These are phyloP conservation scores for Masticophis lateralis DNA, from an alignment of 2,797 vertebrate genomes.

Conservation along the genomic window DNA sequence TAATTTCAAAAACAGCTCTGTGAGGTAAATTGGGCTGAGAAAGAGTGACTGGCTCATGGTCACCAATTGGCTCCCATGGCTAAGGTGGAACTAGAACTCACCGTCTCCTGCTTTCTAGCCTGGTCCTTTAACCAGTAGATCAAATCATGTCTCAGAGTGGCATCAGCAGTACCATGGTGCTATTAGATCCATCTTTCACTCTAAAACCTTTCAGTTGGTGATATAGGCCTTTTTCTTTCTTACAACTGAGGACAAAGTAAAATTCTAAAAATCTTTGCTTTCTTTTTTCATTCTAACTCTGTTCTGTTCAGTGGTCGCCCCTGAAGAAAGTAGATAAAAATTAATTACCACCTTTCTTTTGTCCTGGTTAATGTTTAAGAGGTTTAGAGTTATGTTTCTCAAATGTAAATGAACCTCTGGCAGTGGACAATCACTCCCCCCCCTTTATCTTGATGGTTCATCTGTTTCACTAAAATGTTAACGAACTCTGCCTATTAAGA, in stretches of 20 bases:
- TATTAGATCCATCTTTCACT: not conserved
- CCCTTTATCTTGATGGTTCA: constrained; percentile 5
- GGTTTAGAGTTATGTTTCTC: not conserved
- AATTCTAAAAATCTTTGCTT: not conserved
- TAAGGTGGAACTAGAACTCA: not conserved
- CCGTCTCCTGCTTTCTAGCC: not conserved
- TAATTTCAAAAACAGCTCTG: not conserved
- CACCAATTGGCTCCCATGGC: not conserved
- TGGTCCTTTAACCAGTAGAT: not conserved
- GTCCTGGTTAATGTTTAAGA: not conserved
- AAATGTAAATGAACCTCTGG: constrained; percentile 14
- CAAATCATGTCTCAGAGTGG: not conserved
- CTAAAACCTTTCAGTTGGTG: not conserved
- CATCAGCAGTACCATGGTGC: not conserved
- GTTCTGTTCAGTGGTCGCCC: not conserved
- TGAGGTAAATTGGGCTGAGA: not conserved
- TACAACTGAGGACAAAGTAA: not conserved
- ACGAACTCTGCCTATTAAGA: constrained; percentile 1
- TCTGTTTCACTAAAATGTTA: constrained; percentile 24
- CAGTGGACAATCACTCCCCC: not conserved
- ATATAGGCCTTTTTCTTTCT: not conserved
- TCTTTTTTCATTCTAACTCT: not conserved
- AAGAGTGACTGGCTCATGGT: not conserved
- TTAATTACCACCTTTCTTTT: constrained; percentile 10
- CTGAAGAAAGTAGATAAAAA: not conserved